A percentile compares a stretch with the other conserved stretches of the same genome.
phyloP scores from a whole-genome alignment of 2,113 vertebrate species.

The Panurus biarmicus region DNA sequence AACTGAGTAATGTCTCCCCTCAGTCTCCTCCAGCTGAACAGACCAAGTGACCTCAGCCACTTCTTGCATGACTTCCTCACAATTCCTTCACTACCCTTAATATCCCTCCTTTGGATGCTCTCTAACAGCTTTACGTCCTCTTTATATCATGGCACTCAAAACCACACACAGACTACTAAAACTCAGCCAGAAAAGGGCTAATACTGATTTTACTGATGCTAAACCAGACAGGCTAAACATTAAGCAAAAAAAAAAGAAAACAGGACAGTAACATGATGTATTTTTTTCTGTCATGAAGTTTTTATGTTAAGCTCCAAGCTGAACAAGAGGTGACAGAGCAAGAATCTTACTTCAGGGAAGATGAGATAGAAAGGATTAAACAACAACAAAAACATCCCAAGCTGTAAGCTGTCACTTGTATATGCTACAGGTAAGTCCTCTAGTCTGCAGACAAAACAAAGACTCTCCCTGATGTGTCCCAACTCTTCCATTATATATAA shows the following conservation, averaged over 20 bases:
- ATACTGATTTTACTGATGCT: background rate
- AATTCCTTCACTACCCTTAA: background rate
- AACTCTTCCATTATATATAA: background rate
- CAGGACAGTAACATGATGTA: background rate
- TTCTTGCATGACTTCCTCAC: too few relatives aligned
- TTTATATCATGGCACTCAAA: background rate
- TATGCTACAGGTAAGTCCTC: background rate
- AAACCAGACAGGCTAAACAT: background rate
- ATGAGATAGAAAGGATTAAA: background rate
- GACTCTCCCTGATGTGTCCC: background rate
- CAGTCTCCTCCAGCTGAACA: background rate
- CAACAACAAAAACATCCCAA: background rate
- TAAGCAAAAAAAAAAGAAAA: background rate
- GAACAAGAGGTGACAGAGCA: background rate
- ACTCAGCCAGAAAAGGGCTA: background rate
- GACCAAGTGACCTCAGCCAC: too few relatives aligned
- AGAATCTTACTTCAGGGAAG: background rate
- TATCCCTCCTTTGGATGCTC: background rate
- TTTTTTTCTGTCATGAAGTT: background rate
- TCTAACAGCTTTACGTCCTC: background rate
- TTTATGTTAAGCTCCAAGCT: background rate
- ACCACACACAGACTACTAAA: background rate
- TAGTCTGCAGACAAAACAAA: background rate
- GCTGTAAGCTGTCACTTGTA: background rate
- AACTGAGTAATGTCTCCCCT: background rate